Conservation (phyloP, 2,888 invertebrate genomes). For the Aspidapion aeneum region DNA sequence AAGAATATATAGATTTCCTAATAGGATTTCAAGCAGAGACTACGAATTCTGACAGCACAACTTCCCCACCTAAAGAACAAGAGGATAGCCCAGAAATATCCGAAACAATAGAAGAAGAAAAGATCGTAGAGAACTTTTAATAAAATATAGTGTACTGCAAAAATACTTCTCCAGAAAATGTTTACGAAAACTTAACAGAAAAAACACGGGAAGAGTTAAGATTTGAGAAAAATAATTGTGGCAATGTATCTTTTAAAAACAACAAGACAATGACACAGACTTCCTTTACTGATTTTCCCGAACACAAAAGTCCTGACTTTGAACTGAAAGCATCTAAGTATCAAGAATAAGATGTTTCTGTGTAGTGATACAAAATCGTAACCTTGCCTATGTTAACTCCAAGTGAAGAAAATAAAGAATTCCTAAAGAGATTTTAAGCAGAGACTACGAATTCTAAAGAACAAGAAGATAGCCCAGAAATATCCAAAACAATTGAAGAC, state of each 20-base stretch:
- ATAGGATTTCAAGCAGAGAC: constrained; percentile 43
- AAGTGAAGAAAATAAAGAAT: constrained; percentile 48
- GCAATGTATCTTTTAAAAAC: too few relatives aligned
- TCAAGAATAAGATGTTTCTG: constrained; percentile 45
- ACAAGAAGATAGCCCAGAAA: constrained; percentile 24
- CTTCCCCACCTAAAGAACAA: constrained; percentile 29
- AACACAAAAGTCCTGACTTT: constrained; percentile 20
- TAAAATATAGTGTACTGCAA: constrained; percentile 32
- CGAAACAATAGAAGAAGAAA: constrained; percentile 16
- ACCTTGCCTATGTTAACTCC: constrained; percentile 49
- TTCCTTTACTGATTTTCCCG: constrained; percentile 24
- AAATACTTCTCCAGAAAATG: constrained; percentile 27
- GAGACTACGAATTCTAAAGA: constrained; percentile 33
- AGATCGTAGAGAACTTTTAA: constrained; percentile 29
- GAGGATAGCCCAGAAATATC: constrained; percentile 26
- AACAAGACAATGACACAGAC: too few relatives aligned
- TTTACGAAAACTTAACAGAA: constrained; percentile 32
- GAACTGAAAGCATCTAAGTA: constrained; percentile 32
- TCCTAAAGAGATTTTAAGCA: constrained; percentile 45
- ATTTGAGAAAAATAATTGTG: too few relatives aligned
- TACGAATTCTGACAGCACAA: constrained; percentile 27
- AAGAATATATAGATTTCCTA: constrained; percentile 48
- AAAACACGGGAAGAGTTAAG: too few relatives aligned
- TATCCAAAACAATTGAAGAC: constrained; percentile 20
- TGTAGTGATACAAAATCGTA: constrained; percentile 46